Evolutionary conservation across 2,113 vertebrate genomes (phyloP), one percentile per base, ranked within the genome.

Genomic region (Arenaria interpres): DNA sequence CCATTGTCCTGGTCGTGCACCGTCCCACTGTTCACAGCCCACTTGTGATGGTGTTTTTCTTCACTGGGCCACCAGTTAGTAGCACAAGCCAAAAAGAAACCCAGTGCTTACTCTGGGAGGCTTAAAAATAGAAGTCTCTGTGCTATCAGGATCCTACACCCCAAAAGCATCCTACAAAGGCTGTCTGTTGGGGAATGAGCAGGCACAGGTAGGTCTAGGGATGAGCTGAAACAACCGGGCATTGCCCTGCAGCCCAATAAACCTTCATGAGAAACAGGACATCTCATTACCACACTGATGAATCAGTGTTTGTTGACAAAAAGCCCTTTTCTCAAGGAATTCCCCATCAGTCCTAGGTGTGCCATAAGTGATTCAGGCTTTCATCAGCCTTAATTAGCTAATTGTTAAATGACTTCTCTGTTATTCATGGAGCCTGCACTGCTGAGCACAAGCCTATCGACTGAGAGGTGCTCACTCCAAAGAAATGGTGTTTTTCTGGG

Each of bases 341-440:
- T 84, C 56, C 63, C 48, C 62, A 84, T 63, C 60, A 94, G 85
- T 72, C 19, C n/a, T 78, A 84, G 76, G 76, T 94, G 69, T 83
- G 33, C 69, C 23, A 1, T 87, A 89, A 95, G 74, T 91, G 76
- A 82, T 89, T 85, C 76, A 60, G 92, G 60, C 41, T 89, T 71
- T 95, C 83, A 82, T 81, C 78, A 95, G 57, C 33, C 41, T 35
- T 93, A 94, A 92, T 91, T 87, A 92, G 60, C 71, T 93, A 96
- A 92, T 15, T 79, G 76, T 87, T 95, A 37, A 79, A 95, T 59
- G 35, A 93, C 90, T 96, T 96, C 48, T 89, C n/a, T 87, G 10
- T 89, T 95, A 91, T 85, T 81, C 63, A 33, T 19, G 25, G 25
- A 50, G 35, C 18, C 45, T 62, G 17, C 45, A n/a, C 9, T 48